Percentiles rank a stretch among this genome's conserved stretches.
phyloP scores from a whole-genome alignment of 1,140 invertebrate genomes.

The Diabrotica virgifera region DNA sequence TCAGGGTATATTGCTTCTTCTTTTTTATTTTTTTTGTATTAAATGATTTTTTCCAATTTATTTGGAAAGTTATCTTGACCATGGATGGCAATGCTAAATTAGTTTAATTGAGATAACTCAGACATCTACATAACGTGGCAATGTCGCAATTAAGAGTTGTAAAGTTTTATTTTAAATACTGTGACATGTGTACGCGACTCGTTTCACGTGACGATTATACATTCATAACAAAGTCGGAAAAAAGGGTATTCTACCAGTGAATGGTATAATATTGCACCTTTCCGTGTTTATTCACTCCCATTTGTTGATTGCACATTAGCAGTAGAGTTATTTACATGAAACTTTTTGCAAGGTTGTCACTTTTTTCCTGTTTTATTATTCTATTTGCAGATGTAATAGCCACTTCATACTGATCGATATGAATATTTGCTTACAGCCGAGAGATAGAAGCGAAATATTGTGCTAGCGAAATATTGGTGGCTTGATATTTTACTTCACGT shows the following conservation, averaged over 20 bases:
- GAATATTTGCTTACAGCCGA: too few species aligned
- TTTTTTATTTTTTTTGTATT: not conserved
- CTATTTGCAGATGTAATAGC: too few species aligned
- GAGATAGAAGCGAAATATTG: too few species aligned
- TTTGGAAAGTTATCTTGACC: too few species aligned
- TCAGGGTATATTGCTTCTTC: not conserved
- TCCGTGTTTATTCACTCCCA: not conserved
- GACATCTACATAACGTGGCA: not conserved
- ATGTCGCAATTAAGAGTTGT: conserved; percentile 5
- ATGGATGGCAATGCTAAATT: too few species aligned
- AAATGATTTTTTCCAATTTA: not conserved
- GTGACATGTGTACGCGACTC: not conserved
- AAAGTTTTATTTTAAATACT: conserved; percentile 16
- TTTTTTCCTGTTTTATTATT: not conserved
- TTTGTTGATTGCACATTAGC: not conserved
- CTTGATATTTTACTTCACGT: too few species aligned
- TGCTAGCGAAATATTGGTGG: too few species aligned
- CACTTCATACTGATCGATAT: too few species aligned
- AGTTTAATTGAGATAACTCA: not conserved
- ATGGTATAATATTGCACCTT: conserved; percentile 11
- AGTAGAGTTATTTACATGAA: not conserved
- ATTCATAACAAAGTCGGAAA: conserved; percentile 16
- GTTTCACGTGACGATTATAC: conserved; percentile 13
- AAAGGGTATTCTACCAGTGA: conserved; percentile 1
- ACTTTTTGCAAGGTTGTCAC: not conserved